Evolutionary conservation across 1,140 invertebrate genomes (phyloP), one percentile per base, ranked within the genome.

Genomic region (Zaprionus kolodkinae): DNA sequence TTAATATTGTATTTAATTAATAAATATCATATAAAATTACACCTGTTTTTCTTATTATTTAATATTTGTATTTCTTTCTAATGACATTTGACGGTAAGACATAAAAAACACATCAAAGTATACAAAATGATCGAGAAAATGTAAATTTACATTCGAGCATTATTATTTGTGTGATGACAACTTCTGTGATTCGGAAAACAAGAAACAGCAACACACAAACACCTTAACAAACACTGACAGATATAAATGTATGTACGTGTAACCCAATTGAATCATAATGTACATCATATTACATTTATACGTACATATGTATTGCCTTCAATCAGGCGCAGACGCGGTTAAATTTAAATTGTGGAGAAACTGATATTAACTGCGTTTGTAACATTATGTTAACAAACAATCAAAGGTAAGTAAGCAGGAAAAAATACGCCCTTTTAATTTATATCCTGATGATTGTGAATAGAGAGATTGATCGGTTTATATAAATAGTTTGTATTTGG

Each of bases 131-230:
- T 73, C 72, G 73, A 68, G n/a, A 54, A 48, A 13, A 43, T 35
- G 40, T 43, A 40, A 40, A 40, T 40, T 25, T 63, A 40, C 60
- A 76, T 52, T 76, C 50, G 78, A 72, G 40, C 76, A 80, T 83
- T 76, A 76, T 88, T 62, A 78, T 88, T 87, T 90, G 89, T 91
- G 90, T 84, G 80, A 91, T 84, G 80, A 76, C 64, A 75, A 84
- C 81, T 91, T 90, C 89, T 91, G 89, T 91, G 85, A 91, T 91
- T 74, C 76, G 78, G 74, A 77, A 71, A 87, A 75, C 65, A 62
- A 83, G 43, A 73, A 86, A 74, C 81, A 71, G 60, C 78, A 81
- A 77, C 45, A 50, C 45, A 50, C 45, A 50, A 3, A 12, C 17
- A 50, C 21, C 21, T 21, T 21, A 50, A 10, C 33, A 50, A 50